Evolutionary conservation across 2,888 invertebrate species (phyloP).

Genomic region (Tiphia femorata): DNA sequence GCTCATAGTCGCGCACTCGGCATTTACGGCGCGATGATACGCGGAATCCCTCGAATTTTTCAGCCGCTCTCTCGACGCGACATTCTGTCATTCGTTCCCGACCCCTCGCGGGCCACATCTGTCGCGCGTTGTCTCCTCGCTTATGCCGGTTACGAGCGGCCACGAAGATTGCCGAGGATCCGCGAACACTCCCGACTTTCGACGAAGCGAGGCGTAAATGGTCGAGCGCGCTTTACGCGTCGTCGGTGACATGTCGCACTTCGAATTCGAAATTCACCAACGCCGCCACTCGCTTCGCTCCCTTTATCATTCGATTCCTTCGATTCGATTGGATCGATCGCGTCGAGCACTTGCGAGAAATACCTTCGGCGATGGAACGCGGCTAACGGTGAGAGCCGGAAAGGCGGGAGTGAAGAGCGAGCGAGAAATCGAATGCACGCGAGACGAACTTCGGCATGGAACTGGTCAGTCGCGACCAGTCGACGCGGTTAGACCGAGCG

Average conservation of each 20-base stretch:
- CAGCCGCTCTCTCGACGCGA: conserved; percentile 24
- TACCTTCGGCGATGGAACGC: background rate
- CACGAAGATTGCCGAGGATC: conserved; percentile 20
- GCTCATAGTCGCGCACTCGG: conserved; percentile 11
- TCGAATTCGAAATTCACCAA: background rate
- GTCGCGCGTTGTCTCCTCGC: conserved; percentile 37
- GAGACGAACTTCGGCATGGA: conserved; percentile 32
- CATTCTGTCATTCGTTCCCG: conserved; percentile 39
- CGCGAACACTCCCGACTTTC: conserved; percentile 30
- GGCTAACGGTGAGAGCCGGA: too few relatives aligned
- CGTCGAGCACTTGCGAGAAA: background rate
- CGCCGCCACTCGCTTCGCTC: too few relatives aligned
- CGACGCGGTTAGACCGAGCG: conserved; percentile 20
- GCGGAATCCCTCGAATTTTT: conserved; percentile 24
- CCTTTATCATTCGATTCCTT: background rate
- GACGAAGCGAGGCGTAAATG: conserved; percentile 10
- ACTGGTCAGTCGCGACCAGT: conserved; percentile 38
- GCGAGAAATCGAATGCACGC: conserved; percentile 14
- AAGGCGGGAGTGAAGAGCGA: too few relatives aligned
- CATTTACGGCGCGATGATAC: conserved; percentile 17
- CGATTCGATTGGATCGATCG: background rate
- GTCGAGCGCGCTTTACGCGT: background rate
- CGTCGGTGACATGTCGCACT: background rate
- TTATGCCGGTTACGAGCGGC: conserved; percentile 37
- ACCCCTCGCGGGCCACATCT: conserved; percentile 21